Conservation (phyloP, 2,888 invertebrate genomes). For the Euclidia mi region DNA sequence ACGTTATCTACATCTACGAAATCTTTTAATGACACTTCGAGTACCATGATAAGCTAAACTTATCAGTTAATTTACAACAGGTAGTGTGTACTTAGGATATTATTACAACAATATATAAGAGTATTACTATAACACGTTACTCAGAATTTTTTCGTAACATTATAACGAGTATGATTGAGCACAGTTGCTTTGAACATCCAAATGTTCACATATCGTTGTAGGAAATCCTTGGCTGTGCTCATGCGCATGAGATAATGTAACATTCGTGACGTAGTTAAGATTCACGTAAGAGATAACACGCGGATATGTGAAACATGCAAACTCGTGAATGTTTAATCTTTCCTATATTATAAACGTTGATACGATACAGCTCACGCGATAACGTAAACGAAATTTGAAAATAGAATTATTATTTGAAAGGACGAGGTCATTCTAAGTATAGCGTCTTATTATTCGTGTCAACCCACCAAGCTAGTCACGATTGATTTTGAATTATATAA, state of each 20-base stretch:
- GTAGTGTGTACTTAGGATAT: conserved; percentile 42
- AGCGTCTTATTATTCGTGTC: too few relatives aligned
- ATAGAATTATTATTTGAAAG: too few relatives aligned
- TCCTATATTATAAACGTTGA: conserved; percentile 1
- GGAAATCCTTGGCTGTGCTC: conserved; percentile 49
- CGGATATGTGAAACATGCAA: conserved; percentile 43
- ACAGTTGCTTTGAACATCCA: conserved; percentile 35
- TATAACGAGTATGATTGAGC: conserved; percentile 8
- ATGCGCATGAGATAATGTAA: conserved; percentile 40
- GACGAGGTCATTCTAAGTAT: too few relatives aligned
- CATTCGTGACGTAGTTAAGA: conserved; percentile 40
- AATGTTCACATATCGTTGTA: conserved; percentile 35
- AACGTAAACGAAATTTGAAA: too few relatives aligned
- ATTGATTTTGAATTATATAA: too few relatives aligned
- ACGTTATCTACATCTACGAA: conserved; percentile 45
- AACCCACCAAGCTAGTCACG: too few relatives aligned
- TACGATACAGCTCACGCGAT: too few relatives aligned
- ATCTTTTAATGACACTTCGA: conserved; percentile 58
- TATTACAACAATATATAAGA: conserved; percentile 44
- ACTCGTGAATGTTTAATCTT: conserved; percentile 37
- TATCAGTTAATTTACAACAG: conserved; percentile 60
- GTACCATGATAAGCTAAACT: conserved; percentile 50
- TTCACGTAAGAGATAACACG: conserved; percentile 40
- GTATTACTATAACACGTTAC: conserved; percentile 27
- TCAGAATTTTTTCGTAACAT: conserved; percentile 2